Percentiles rank a stretch among this genome's conserved stretches.
Conservation (phyloP, 2,113 vertebrate genomes). For the Otus sunia region DNA sequence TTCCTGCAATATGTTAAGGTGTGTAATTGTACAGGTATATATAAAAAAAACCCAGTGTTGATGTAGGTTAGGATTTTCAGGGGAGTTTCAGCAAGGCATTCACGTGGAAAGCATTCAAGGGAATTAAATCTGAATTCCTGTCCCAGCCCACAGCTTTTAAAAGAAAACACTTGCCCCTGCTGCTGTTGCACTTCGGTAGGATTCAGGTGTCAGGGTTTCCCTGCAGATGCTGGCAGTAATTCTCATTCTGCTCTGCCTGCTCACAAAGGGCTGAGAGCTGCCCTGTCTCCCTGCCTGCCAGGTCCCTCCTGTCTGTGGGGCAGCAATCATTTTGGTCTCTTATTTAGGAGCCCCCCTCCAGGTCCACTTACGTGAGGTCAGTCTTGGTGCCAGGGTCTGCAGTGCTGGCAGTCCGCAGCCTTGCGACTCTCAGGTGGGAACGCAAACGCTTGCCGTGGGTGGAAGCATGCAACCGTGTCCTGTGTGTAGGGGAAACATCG, state of each 20-base stretch:
- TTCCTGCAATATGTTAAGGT: background rate
- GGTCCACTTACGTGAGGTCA: fast-evolving
- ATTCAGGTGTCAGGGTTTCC: background rate
- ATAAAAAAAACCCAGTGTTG: background rate
- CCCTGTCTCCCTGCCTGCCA: background rate
- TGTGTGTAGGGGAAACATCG: fast-evolving
- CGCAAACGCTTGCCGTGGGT: fast-evolving
- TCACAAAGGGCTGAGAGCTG: fast-evolving
- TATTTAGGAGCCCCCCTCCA: background rate
- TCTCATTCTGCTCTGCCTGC: background rate
- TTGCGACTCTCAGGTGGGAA: background rate
- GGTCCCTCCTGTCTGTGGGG: background rate
- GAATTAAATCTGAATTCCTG: background rate
- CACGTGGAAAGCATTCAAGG: background rate
- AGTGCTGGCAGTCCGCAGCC: background rate
- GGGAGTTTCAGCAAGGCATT: background rate
- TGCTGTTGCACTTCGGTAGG: background rate
- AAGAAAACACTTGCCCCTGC: background rate
- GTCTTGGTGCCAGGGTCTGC: background rate
- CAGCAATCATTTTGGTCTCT: background rate
- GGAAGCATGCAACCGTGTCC: fast-evolving
- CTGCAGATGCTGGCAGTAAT: background rate
- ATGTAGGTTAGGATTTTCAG: background rate
- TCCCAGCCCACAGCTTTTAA: background rate
- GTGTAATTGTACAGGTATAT: background rate